Percentiles rank a stretch among this genome's conserved stretches.
Conservation (phyloP, 2,113 vertebrate species). For the Aegotheles bennettii region DNA sequence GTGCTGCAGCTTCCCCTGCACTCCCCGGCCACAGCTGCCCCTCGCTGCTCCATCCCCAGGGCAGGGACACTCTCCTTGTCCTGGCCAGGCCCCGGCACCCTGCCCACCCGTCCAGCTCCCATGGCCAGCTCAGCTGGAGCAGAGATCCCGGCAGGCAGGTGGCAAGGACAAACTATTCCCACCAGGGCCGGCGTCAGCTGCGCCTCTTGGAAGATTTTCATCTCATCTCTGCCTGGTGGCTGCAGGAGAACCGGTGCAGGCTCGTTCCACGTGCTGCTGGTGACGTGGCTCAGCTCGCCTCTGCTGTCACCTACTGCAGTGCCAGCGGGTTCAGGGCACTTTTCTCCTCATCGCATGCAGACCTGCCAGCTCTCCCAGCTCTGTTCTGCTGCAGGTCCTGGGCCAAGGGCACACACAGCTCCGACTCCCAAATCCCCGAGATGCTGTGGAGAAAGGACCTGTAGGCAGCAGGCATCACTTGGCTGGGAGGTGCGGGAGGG, state of each 20-base stretch:
- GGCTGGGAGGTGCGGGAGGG: neutral
- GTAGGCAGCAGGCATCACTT: neutral
- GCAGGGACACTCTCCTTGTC: neutral
- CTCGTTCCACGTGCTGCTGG: neutral
- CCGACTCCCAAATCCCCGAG: neutral
- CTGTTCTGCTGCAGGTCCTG: neutral
- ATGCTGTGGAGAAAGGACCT: neutral
- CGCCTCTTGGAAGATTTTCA: neutral
- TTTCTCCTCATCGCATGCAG: neutral
- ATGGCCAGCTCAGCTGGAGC: neutral
- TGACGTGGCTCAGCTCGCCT: neutral
- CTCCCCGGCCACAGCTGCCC: rapidly evolving
- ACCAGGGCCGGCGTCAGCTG: neutral
- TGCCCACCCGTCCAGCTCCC: neutral
- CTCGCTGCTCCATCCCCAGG: rapidly evolving
- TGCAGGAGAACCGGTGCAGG: neutral
- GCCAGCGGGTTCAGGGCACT: neutral
- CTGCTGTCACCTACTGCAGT: neutral
- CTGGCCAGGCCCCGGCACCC: neutral
- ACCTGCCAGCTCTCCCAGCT: neutral
- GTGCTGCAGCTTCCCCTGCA: neutral
- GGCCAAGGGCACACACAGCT: neutral
- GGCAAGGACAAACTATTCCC: neutral
- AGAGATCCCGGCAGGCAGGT: neutral
- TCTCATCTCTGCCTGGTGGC: neutral